phyloP scores from a whole-genome alignment of 2,113 vertebrate species.

The Bubo blakistoni region DNA sequence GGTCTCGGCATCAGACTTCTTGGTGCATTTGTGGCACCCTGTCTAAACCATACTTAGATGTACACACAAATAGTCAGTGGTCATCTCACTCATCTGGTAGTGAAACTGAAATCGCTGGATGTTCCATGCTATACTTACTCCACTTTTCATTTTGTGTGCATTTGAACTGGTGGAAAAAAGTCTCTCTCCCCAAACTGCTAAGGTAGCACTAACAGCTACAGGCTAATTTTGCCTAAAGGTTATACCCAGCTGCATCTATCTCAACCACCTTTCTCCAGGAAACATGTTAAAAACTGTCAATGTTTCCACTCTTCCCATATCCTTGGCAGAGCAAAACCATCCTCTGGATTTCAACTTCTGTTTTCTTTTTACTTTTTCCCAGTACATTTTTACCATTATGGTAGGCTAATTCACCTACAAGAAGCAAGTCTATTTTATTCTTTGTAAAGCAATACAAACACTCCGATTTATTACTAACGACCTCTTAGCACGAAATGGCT shows the following conservation, averaged over 20 bases:
- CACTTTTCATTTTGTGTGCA: not conserved
- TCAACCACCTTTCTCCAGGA: not conserved
- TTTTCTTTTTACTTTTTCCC: not conserved
- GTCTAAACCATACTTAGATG: not conserved
- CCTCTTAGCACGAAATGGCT: not conserved
- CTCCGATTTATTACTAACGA: not conserved
- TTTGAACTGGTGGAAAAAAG: not conserved
- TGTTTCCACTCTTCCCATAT: not conserved
- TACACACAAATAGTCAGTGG: not conserved
- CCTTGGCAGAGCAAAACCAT: not conserved
- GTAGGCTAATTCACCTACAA: not conserved
- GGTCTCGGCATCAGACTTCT: not conserved
- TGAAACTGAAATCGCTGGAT: not conserved
- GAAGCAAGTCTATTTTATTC: not conserved
- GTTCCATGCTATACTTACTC: accelerated
- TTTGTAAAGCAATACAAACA: not conserved
- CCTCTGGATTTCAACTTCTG: not conserved
- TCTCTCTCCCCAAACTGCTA: not conserved
- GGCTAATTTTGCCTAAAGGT: not conserved
- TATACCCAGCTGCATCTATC: not conserved
- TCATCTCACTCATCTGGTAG: not conserved
- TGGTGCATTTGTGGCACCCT: not conserved
- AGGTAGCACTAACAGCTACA: not conserved
- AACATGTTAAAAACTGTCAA: not conserved
- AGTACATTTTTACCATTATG: not conserved